Percentiles rank a stretch among this genome's conserved stretches.
phyloP scores from a whole-genome alignment of 1,140 invertebrate species.

The Drosophila nannoptera region DNA sequence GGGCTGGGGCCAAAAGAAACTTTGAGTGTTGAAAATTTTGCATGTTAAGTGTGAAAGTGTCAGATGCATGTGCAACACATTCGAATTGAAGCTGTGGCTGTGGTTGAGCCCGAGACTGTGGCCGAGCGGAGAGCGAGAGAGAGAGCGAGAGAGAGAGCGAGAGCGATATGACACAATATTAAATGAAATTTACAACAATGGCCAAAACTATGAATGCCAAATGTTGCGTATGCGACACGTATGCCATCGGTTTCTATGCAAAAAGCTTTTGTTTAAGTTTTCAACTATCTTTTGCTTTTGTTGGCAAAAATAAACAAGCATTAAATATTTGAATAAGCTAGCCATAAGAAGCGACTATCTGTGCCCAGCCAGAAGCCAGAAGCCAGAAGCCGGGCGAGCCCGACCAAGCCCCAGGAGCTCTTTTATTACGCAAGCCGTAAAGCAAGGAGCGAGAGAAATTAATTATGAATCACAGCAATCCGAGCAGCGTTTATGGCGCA shows the following conservation, averaged over 20 bases:
- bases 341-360: constrained; percentile 13
- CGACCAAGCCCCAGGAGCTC: background rate
- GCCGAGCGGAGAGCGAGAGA: constrained; percentile 15
- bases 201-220: constrained; percentile 58
- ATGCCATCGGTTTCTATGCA: constrained; percentile 38
- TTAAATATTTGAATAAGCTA: constrained; percentile 23
- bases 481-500: constrained; percentile 13
- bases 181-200: constrained; percentile 61
- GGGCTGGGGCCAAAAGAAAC: constrained; percentile 21
- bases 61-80: constrained; percentile 64
- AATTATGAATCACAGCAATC: constrained; percentile 72
- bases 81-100: constrained; percentile 1
- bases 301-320: constrained; percentile 32
- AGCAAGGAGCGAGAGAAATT: constrained; percentile 21
- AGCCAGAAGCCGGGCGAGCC: background rate
- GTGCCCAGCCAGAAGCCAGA: background rate
- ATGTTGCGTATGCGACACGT: constrained; percentile 66
- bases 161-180: constrained; percentile 56
- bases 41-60: constrained; percentile 75
- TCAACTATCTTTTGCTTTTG: constrained; percentile 41
- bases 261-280: constrained; percentile 42
- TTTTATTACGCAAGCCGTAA: constrained; percentile 17
- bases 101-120: constrained; percentile 9
- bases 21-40: constrained; percentile 50
- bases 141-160: constrained; percentile 43